A percentile compares a stretch with the other conserved stretches of the same genome.
Evolutionary conservation across 2,888 invertebrate genomes (phyloP).

Genomic region (Hypercompe scribonia): DNA sequence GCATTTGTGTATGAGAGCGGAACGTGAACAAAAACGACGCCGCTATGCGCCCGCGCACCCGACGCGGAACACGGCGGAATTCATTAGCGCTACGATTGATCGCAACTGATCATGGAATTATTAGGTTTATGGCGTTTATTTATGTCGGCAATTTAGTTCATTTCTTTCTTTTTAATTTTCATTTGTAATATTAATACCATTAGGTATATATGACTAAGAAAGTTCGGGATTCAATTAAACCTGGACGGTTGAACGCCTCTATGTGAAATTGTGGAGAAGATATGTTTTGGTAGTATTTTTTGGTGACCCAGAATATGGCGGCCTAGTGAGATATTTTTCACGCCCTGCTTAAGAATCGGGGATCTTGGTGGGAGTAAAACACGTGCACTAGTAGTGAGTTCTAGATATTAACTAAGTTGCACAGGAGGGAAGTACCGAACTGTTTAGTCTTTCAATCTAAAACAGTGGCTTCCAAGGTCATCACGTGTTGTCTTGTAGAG

Average conservation of each 20-base stretch:
- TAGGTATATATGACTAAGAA: background rate
- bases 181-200: background rate
- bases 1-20: constrained; percentile 60
- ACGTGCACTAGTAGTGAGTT: no score
- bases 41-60: constrained; percentile 52
- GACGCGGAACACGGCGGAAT: constrained; percentile 27
- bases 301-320: no score
- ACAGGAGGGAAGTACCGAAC: no score
- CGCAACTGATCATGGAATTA: constrained; percentile 39
- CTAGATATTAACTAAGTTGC: no score
- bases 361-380: no score
- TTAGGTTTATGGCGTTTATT: background rate
- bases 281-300: no score
- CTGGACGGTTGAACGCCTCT: background rate
- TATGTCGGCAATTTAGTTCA: background rate
- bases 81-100: constrained; percentile 39
- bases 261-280: no score
- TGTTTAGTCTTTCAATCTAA: no score
- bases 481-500: no score
- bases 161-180: background rate
- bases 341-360: no score
- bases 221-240: background rate
- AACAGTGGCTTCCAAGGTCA: no score
- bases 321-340: no score
- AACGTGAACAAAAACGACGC: constrained; percentile 60